Evolutionary conservation across 2,797 vertebrate species (phyloP), one percentile per base, ranked within the genome.

Genomic region (Intellagama lesueurii): DNA sequence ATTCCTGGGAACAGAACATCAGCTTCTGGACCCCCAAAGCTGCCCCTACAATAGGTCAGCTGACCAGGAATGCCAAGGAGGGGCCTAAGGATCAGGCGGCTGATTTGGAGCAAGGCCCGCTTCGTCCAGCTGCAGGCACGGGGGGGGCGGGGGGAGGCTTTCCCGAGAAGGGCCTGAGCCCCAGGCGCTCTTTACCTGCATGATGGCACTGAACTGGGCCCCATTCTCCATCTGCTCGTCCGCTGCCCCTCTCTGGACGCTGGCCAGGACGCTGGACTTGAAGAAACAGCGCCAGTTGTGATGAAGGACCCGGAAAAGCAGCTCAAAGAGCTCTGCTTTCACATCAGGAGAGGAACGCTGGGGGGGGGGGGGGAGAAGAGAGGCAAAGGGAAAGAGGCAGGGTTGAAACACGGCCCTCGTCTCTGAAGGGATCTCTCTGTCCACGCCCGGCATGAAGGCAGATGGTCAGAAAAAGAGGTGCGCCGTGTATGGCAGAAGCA

Each of bases 261-360:
- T 99, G 88, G 98, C 98, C 96, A 99, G 95, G 91, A 99, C 96
- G 0, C 98, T 99, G 4, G 98, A 98, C 94, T 99, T 99, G 96
- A 99, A 99, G 97, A 99, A 99, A 96, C 98, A 98, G 95, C 99
- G 97, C 99, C 99, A 99, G 93, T 99, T 99, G 94, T 99, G 98
- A 95, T 99, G 99, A 89, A 99, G 98, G 64, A 98, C 97, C 96
- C 98, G 98, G 96, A 99, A 99, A 47, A 99, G 97, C 88, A 99
- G 96, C 96, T 99, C 99, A 2, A 99, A 99, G 92, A 99, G 95
- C 94, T 99, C 99, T 0, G 98, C 97, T 92, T 99, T 99, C 95
- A 99, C 98, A 30, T 99, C 99, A 4, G 99, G 99, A 85, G 99
- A 99, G 0, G 99, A 98, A 4, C 98, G 98, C 99, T 99, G 11